Conservation (phyloP, 2,113 vertebrate species). For the Sylvietta virens region DNA sequence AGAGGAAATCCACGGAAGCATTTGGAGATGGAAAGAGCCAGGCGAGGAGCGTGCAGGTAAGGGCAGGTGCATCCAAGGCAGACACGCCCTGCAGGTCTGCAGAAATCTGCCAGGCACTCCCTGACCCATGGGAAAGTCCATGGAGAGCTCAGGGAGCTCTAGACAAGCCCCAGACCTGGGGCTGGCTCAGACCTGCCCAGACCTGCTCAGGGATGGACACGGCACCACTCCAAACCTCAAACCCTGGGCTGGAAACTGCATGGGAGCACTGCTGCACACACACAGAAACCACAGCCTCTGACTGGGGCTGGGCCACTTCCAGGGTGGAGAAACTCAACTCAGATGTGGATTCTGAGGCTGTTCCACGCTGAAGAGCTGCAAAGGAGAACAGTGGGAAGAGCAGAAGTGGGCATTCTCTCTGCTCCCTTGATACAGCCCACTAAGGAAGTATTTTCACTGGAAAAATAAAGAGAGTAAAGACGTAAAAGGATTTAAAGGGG, state of each 20-base stretch:
- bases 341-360: no score
- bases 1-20: not conserved
- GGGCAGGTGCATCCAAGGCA: not conserved
- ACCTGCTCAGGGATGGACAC: not conserved
- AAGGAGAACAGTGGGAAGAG: not conserved
- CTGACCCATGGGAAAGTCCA: not conserved
- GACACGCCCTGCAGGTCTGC: not conserved
- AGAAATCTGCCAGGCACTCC: not conserved
- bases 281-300: rapidly evolving
- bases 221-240: rapidly evolving
- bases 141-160: rapidly evolving
- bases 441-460: not conserved
- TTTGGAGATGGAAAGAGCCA: not conserved
- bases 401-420: not conserved
- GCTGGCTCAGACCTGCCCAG: not conserved
- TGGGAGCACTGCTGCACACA: not conserved
- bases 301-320: rapidly evolving
- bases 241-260: rapidly evolving
- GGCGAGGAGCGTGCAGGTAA: rapidly evolving
- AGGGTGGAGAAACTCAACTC: not conserved
- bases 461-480: not conserved
- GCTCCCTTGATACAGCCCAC: rapidly evolving
- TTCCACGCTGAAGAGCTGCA: not conserved
- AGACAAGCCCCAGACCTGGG: rapidly evolving
- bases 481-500: not conserved